These are phyloP conservation scores for Orthonychiurus folsomi DNA, from an alignment of 2,888 invertebrate species.

Conservation along the genomic window DNA sequence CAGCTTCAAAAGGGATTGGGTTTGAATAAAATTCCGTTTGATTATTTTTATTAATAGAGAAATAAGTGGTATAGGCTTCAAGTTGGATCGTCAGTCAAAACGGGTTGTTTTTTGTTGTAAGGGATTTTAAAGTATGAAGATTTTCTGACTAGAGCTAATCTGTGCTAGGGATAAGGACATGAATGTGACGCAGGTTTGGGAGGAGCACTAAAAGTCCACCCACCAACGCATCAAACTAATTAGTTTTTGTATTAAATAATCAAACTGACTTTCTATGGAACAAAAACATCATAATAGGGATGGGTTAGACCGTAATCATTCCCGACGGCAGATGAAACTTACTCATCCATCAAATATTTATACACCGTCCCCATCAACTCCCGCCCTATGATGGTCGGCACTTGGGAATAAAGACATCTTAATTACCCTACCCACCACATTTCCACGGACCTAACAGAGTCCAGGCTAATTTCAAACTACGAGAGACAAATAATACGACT, in stretches of 20 bases:
- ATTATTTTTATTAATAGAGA: no score
- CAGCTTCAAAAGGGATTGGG: no score
- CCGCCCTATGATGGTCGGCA: not conserved
- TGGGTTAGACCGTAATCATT: not conserved
- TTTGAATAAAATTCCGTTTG: no score
- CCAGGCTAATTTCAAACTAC: not conserved
- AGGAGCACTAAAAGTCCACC: not conserved
- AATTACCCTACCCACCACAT: not conserved
- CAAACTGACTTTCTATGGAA: not conserved
- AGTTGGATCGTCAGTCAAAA: no score
- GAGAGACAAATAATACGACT: no score
- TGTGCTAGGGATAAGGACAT: no score
- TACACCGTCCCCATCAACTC: not conserved
- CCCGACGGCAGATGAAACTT: not conserved
- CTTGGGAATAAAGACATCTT: not conserved
- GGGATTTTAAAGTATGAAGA: no score
- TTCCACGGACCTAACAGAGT: no score
- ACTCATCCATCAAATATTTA: not conserved
- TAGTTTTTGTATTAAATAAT: conserved; percentile 7
- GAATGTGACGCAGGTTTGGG: no score
- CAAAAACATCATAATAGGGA: not conserved
- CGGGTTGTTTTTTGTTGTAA: no score
- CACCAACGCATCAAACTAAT: conserved; percentile 10
- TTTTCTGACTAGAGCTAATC: no score
- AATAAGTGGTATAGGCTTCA: no score